Evolutionary conservation across 2,888 invertebrate species (phyloP).

Genomic region (Nomada fabriciana): DNA sequence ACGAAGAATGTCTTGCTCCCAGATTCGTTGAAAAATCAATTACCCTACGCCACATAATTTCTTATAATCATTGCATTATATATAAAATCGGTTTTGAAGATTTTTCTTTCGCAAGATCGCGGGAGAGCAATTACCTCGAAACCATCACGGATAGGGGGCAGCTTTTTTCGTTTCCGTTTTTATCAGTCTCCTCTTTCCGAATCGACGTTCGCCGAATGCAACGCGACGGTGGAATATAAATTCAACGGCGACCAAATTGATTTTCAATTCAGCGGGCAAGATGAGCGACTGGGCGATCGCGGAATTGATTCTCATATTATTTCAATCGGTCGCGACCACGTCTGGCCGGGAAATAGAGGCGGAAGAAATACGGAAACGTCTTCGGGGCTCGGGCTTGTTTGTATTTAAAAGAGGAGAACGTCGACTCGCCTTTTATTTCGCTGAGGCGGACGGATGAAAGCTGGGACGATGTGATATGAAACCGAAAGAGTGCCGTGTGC

Average conservation of each 20-base stretch:
- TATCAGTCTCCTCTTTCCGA: neutral
- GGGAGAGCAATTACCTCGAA: conserved; percentile 12
- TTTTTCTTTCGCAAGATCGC: conserved; percentile 13
- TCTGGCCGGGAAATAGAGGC: conserved; percentile 40
- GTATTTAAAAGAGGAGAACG: conserved; percentile 19
- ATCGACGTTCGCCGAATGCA: neutral
- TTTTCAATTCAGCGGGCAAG: conserved; percentile 43
- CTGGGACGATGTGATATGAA: neutral
- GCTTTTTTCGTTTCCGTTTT: too few relatives aligned
- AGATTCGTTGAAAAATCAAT: too few relatives aligned
- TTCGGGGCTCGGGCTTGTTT: conserved; percentile 12
- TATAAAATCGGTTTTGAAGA: neutral
- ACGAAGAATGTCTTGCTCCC: too few relatives aligned
- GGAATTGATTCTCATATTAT: conserved; percentile 63
- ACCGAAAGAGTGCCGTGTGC: neutral
- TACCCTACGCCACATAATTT: too few relatives aligned
- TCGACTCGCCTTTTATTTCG: neutral
- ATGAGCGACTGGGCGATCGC: neutral
- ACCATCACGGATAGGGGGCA: too few relatives aligned
- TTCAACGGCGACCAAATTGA: conserved; percentile 43
- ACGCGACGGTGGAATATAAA: conserved; percentile 35
- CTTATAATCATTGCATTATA: too few relatives aligned
- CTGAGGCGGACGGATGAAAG: neutral
- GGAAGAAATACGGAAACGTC: conserved; percentile 28
- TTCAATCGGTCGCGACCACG: conserved; percentile 44